Conservation (phyloP, 2,113 vertebrate genomes). For the Ophiodon elongatus region DNA sequence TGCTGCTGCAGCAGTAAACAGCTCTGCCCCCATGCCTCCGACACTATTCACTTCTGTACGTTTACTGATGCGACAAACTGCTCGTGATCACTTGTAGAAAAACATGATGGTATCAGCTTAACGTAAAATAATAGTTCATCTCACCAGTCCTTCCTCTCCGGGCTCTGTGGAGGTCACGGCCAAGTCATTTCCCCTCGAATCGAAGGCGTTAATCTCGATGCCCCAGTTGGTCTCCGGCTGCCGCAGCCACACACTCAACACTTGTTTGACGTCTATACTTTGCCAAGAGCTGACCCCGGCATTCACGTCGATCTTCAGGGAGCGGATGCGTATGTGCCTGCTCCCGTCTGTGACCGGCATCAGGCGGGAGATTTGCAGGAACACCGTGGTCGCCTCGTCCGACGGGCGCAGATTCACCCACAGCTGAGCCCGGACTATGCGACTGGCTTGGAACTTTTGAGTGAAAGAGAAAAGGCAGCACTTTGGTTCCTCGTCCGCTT, state of each 20-base stretch:
- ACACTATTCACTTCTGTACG: neutral
- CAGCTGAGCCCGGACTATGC: constrained; percentile 94
- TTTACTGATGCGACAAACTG: neutral
- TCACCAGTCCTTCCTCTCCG: constrained; percentile 96
- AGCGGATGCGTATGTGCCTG: constrained; percentile 93
- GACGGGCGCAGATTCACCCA: constrained; percentile 95
- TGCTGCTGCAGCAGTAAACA: neutral
- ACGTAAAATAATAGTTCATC: constrained; percentile 59
- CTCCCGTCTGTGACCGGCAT: constrained; percentile 90
- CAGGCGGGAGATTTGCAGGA: constrained; percentile 96
- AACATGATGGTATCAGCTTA: neutral
- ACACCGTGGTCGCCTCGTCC: constrained; percentile 91
- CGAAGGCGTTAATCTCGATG: constrained; percentile 97
- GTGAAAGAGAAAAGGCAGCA: constrained; percentile 98
- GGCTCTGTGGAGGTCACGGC: constrained; percentile 92
- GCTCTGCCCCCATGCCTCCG: neutral
- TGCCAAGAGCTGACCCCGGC: constrained; percentile 95
- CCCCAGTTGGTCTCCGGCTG: constrained; percentile 99
- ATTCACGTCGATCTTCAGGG: constrained; percentile 95
- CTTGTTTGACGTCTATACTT: constrained; percentile 97
- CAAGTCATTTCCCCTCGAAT: constrained; percentile 92
- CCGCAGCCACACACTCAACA: constrained; percentile 96
- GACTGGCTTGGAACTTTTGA: constrained; percentile 93
- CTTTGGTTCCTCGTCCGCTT: constrained; percentile 91
- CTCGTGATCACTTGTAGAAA: neutral